Base-by-base conservation (phyloP, 2,113 vertebrate genomes). In the Tragelaphus scriptus region DNA sequence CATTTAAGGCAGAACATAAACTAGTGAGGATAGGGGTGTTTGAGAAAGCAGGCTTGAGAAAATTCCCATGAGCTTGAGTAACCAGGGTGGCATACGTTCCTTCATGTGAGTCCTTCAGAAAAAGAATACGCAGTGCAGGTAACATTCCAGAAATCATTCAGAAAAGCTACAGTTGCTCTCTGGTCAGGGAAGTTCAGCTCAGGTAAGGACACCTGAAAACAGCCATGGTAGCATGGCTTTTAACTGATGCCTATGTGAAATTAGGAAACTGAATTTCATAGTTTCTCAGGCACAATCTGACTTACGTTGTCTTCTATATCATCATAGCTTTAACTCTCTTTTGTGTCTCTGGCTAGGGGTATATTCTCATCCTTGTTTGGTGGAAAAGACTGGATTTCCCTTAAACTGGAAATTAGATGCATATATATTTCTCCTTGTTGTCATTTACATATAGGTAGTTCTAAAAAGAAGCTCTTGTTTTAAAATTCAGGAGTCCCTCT, bases 401-500 rank as follows among this genome's bases (percentile, higher is more conserved):
- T 92, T 96, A 85, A 53, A 55, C 28, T 94, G 61, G 49, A 95
- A 86, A 92, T 90, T 90, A 75, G 32, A 87, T 86, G 79, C 44
- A 68, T 56, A 79, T 15, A 85, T 25, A 77, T 86, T 91, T 97
- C 40, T 90, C 30, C 23, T 84, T 28, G 40, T 77, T 97, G 40
- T 63, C 47, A 79, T 94, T 94, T 86, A 58, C 49, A 87, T 85
- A 92, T 84, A 90, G 71, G 89, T 94, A 86, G 28, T 92, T 92
- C 87, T 68, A 79, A 95, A 93, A 88, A 58, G 55, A 85, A 97
- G 28, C 2, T 90, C 56, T 81, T 88, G 23, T 81, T 95, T 93
- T 91, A 91, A 95, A 96, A 92, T 92, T 92, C 49, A 81, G 71
- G 89, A 97, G 71, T 92, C 28, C 61, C 61, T 92, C 80, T 85